Percentiles rank a stretch among this genome's conserved stretches.
Evolutionary conservation across 2,113 vertebrate species (phyloP).

Genomic region (Pristiophorus japonicus): DNA sequence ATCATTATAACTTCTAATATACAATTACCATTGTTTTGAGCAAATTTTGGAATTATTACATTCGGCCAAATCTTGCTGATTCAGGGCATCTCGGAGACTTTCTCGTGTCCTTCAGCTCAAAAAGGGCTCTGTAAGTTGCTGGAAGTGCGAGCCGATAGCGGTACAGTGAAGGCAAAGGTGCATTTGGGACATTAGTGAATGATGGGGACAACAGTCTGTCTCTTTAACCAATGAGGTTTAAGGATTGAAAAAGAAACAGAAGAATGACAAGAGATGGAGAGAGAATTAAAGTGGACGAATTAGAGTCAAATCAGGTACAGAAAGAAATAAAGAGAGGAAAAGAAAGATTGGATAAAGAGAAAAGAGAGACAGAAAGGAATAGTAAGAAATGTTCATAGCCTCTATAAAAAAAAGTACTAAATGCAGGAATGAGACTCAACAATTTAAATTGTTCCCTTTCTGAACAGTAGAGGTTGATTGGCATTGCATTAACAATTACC

Average conservation of each 20-base stretch:
- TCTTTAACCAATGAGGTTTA: no score
- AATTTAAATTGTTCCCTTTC: no score
- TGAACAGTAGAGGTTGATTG: no score
- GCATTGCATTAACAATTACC: no score
- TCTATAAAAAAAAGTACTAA: no score
- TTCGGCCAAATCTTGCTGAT: not conserved
- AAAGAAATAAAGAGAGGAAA: not conserved
- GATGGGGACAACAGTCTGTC: not conserved
- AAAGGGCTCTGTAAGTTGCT: no score
- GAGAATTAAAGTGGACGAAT: not conserved
- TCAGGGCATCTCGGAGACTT: not conserved
- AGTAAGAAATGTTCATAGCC: not conserved
- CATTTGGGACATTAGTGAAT: not conserved
- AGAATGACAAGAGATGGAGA: not conserved
- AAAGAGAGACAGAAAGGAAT: no score
- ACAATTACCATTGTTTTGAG: not conserved
- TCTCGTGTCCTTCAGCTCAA: no score
- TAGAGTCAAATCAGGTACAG: no score
- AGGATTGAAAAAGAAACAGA: not conserved
- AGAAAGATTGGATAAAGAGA: not conserved
- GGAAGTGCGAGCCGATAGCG: not conserved
- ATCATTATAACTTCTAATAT: not conserved
- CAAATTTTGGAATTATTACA: not conserved
- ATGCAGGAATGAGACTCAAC: no score
- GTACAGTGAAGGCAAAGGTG: not conserved